phyloP scores from a whole-genome alignment of 2,797 vertebrate genomes.

The Brachyalestes nurse region DNA sequence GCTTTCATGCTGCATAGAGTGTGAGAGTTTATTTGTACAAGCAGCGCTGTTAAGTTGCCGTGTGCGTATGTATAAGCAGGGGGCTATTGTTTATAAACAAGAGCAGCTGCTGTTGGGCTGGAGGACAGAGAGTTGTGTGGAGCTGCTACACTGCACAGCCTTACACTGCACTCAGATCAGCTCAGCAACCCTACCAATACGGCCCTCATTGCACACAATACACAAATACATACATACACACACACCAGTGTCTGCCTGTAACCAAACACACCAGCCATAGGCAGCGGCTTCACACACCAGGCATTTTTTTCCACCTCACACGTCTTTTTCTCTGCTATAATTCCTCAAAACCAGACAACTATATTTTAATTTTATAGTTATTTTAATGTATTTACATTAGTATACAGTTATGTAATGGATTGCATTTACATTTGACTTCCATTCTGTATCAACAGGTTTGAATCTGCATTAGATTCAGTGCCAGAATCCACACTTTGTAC shows the following conservation, averaged over 20 bases:
- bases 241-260: neutral
- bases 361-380: too few relatives aligned
- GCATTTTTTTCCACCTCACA: too few relatives aligned
- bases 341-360: too few relatives aligned
- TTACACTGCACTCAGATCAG: conserved; percentile 3
- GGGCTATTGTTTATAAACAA: conserved; percentile 42
- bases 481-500: too few relatives aligned
- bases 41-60: conserved; percentile 27
- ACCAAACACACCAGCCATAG: neutral
- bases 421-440: too few relatives aligned
- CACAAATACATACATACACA: neutral
- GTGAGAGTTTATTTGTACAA: conserved; percentile 37
- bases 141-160: neutral
- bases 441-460: too few relatives aligned
- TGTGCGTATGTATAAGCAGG: conserved; percentile 39
- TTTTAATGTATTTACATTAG: too few relatives aligned
- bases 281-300: too few relatives aligned
- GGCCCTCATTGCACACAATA: neutral
- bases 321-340: too few relatives aligned
- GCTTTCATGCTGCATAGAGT: conserved; percentile 12
- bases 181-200: neutral
- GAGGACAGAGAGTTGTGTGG: conserved; percentile 8
- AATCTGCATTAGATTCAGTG: too few relatives aligned
- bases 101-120: conserved; percentile 38
- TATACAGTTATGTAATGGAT: too few relatives aligned